Evolutionary conservation across 1,140 invertebrate genomes (phyloP).

Genomic region (Mizuhopecten yessoensis): DNA sequence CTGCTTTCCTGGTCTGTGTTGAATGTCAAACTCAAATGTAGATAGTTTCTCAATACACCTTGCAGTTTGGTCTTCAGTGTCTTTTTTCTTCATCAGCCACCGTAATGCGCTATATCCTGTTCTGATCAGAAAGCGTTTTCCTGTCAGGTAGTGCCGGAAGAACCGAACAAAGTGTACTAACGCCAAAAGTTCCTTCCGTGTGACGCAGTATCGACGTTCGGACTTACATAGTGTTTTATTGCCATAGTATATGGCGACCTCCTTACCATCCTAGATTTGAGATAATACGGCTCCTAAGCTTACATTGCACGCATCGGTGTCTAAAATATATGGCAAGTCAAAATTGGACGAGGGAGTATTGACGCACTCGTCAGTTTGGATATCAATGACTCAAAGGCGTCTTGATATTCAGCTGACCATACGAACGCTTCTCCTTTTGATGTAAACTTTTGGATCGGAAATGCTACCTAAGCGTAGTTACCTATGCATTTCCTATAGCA

Average conservation of each 20-base stretch:
- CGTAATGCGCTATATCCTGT: conserved; percentile 68
- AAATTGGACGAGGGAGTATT: conserved; percentile 48
- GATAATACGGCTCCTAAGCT: too few relatives aligned
- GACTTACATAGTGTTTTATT: too few relatives aligned
- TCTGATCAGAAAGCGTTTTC: conserved; percentile 58
- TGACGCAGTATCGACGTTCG: too few relatives aligned
- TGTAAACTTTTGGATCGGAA: conserved; percentile 59
- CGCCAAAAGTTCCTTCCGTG: too few relatives aligned
- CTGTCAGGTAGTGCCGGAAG: conserved; percentile 64
- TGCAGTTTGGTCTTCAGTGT: conserved; percentile 58
- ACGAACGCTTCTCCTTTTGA: conserved; percentile 59
- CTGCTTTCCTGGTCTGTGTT: conserved; percentile 62
- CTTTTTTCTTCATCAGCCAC: conserved; percentile 61
- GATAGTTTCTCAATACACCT: conserved; percentile 66
- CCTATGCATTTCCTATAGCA: conserved; percentile 71
- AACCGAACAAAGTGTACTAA: too few relatives aligned
- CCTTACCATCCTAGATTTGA: too few relatives aligned
- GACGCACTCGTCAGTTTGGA: neutral
- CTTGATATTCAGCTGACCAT: conserved; percentile 63
- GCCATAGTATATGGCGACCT: too few relatives aligned
- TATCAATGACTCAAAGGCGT: conserved; percentile 67
- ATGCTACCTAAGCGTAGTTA: conserved; percentile 64
- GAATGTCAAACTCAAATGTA: conserved; percentile 68
- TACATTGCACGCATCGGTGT: too few relatives aligned
- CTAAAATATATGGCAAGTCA: too few relatives aligned